phyloP scores from a whole-genome alignment of 1,140 invertebrate genomes.

The Cotesia glomerata region DNA sequence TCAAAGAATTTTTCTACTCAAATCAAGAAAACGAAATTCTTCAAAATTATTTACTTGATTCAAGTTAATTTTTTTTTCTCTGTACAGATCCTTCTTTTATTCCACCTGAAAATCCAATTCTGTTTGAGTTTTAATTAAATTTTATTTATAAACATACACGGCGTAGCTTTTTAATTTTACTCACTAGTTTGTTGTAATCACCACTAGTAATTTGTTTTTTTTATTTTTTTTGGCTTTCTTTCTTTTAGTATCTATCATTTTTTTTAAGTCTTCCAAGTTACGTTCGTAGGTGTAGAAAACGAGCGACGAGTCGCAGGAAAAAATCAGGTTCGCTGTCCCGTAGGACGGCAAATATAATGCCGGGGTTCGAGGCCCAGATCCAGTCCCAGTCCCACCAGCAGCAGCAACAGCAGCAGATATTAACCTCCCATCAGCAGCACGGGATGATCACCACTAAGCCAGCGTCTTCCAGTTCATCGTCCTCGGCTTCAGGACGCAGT shows the following conservation, averaged over 20 bases:
- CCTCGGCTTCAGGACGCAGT: slow-evolving; percentile 58
- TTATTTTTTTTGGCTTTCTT: neutral
- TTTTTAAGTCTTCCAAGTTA: slow-evolving; percentile 51
- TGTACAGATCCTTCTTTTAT: neutral
- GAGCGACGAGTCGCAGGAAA: slow-evolving; percentile 58
- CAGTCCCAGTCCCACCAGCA: slow-evolving; percentile 29
- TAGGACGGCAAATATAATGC: slow-evolving; percentile 57
- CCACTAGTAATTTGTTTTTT: neutral
- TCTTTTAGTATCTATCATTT: slow-evolving; percentile 26
- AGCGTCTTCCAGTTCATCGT: slow-evolving; percentile 57
- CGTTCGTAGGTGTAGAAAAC: slow-evolving; percentile 57
- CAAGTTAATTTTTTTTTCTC: no score
- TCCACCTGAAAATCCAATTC: neutral
- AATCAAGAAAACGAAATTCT: no score
- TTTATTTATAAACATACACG: neutral
- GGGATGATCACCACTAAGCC: slow-evolving; percentile 29
- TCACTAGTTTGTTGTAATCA: neutral
- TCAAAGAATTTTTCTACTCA: no score
- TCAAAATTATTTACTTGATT: no score
- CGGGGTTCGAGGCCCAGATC: slow-evolving; percentile 48
- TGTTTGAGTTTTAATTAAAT: neutral
- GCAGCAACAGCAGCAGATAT: neutral
- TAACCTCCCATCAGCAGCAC: slow-evolving; percentile 24
- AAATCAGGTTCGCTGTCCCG: slow-evolving; percentile 58
- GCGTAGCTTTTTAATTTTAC: neutral